Percentiles rank a stretch among this genome's conserved stretches.
These are phyloP conservation scores for Sminthurinus aureus DNA, from an alignment of 2,888 invertebrate species.

Conservation along the genomic window DNA sequence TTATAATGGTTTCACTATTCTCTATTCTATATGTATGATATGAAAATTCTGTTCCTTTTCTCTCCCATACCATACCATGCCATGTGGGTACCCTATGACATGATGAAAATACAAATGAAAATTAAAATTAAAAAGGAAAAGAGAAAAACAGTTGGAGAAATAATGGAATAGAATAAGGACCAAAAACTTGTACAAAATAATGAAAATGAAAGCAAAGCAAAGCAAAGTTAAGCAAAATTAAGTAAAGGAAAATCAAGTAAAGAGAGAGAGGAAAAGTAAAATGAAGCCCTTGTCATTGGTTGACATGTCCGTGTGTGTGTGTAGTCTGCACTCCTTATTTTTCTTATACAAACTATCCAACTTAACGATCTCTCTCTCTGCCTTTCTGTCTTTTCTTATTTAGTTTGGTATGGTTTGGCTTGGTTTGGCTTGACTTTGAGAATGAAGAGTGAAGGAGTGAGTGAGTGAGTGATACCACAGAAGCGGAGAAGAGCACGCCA, in stretches of 20 bases:
- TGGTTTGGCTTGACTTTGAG: too few relatives aligned
- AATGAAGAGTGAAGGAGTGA: too few relatives aligned
- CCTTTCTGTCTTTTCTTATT: constrained; percentile 30
- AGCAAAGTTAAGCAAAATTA: neutral
- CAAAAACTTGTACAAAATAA: neutral
- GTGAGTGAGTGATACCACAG: too few relatives aligned
- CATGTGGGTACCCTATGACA: constrained; percentile 31
- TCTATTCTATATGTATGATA: neutral
- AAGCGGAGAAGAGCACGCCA: too few relatives aligned
- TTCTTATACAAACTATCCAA: constrained; percentile 42
- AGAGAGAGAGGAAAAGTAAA: neutral
- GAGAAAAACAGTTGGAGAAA: neutral
- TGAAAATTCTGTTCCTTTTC: neutral
- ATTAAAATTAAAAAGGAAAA: too few relatives aligned
- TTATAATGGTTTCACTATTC: too few relatives aligned
- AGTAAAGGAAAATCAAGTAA: too few relatives aligned
- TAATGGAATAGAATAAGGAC: neutral
- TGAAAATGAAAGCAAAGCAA: neutral
- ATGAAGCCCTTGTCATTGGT: constrained; percentile 16
- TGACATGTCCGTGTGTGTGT: constrained; percentile 32
- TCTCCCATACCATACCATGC: neutral
- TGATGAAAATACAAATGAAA: neutral
- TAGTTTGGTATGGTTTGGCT: neutral
- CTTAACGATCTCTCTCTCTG: constrained; percentile 49
- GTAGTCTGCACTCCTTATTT: neutral